Evolutionary conservation across 1,140 invertebrate genomes (phyloP), one percentile per base, ranked within the genome.

Genomic region (Nephotettix cincticeps): DNA sequence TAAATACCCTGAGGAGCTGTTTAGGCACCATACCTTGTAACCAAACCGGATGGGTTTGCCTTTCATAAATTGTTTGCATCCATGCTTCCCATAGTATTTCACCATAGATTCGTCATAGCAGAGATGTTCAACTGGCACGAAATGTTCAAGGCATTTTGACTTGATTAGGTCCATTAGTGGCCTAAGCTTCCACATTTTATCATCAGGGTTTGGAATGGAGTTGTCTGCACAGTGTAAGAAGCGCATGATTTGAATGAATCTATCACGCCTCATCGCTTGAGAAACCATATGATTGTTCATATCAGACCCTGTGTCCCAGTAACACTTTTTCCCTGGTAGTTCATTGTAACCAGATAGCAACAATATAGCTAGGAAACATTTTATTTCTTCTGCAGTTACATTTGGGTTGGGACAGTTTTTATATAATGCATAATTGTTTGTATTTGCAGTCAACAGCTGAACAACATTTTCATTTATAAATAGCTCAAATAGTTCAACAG

Each of bases 61-160:
- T 73, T 74, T 66, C 23, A 77, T 78, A 71, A 75, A 78, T 66
- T 78, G 76, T 65, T 79, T 78, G 63, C 61, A 76, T n/a, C 70
- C 43, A 66, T 79, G 78, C 68, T 40, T 69, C 21, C 71, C 64
- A 28, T 25, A 72, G 68, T 72, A 72, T 68, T 68, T 63, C 19
- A 78, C 71, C 77, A 78, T 78, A 27, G 71, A 72, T 71, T 79
- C 76, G 74, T 78, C 77, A 68, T 74, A 76, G 21, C 43, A 65
- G 17, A 77, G 70, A 68, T 74, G 72, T 77, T 72, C 28, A 63
- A 72, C 73, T 29, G 75, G 75, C 51, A 75, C 71, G 74, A 75
- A 78, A 71, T 76, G 63, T 32, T 73, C 47, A 58, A 71, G 30
- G 29, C 25, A 69, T 69, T 75, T 72, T 27, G 70, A 56, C 45